Conservation (phyloP, 1,140 invertebrate species). For the Lasioglossum baleicum region DNA sequence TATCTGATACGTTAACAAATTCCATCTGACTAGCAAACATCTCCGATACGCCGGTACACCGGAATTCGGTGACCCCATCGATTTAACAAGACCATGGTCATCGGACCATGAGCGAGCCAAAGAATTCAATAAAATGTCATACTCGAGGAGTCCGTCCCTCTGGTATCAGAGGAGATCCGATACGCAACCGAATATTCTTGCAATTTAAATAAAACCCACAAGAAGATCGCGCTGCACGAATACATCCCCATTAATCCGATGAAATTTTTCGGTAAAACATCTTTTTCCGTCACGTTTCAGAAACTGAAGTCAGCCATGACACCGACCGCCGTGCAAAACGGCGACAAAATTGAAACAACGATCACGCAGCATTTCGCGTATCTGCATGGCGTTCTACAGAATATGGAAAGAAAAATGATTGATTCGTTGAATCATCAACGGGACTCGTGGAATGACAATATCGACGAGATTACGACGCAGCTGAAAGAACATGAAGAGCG, state of each 20-base stretch:
- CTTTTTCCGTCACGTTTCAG: slow-evolving; percentile 57
- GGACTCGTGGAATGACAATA: slow-evolving; percentile 21
- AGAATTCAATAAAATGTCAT: slow-evolving; percentile 29
- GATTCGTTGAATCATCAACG: slow-evolving; percentile 50
- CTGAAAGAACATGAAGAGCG: slow-evolving; percentile 55
- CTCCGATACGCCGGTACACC: background rate
- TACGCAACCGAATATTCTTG: too few relatives aligned
- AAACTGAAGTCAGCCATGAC: slow-evolving; percentile 45
- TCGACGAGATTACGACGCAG: slow-evolving; percentile 50
- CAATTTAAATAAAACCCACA: slow-evolving; percentile 2
- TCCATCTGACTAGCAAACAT: background rate
- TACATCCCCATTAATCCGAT: background rate
- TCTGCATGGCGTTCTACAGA: slow-evolving; percentile 75
- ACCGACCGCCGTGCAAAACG: slow-evolving; percentile 4
- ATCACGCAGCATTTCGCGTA: slow-evolving; percentile 71
- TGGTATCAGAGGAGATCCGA: background rate
- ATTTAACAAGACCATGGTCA: slow-evolving; percentile 21
- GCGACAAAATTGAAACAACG: slow-evolving; percentile 47
- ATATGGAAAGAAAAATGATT: slow-evolving; percentile 65
- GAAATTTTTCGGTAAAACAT: background rate
- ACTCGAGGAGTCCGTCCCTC: background rate
- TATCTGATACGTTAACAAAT: background rate
- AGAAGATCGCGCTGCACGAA: background rate
- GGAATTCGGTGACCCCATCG: background rate
- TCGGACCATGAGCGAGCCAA: background rate